Evolutionary conservation across 2,888 invertebrate species (phyloP).

Genomic region (Melieria picta): DNA sequence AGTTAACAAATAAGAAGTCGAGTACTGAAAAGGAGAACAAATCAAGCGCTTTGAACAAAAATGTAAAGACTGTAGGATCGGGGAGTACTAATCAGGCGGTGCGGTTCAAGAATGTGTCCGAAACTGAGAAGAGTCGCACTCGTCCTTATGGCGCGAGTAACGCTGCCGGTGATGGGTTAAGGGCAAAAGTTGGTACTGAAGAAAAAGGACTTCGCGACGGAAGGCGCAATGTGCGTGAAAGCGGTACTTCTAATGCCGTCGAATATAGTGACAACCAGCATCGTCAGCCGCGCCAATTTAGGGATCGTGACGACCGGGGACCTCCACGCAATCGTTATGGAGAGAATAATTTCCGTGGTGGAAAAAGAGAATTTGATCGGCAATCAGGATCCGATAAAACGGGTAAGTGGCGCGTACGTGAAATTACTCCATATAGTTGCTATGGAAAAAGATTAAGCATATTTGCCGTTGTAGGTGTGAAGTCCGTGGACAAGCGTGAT

Average conservation of each 20-base stretch:
- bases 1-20: constrained; percentile 37
- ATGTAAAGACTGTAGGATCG: constrained; percentile 39
- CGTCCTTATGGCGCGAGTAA: constrained; percentile 6
- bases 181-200: constrained; percentile 9
- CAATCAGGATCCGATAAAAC: constrained; percentile 96
- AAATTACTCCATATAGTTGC: too few relatives aligned
- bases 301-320: constrained; percentile 66
- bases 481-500: constrained; percentile 92
- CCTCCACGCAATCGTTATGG: constrained; percentile 59
- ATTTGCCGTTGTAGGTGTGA: constrained; percentile 68
- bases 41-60: constrained; percentile 55
- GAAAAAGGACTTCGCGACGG: constrained; percentile 46
- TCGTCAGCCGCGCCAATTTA: constrained; percentile 59
- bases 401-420: constrained; percentile 67
- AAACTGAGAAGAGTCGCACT: constrained; percentile 7
- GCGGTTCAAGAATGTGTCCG: background rate
- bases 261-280: constrained; percentile 66
- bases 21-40: constrained; percentile 61
- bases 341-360: constrained; percentile 68
- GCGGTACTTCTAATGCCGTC: constrained; percentile 65
- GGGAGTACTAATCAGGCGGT: background rate
- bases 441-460: background rate
- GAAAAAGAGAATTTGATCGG: constrained; percentile 93
- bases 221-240: constrained; percentile 68
- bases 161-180: constrained; percentile 15